A percentile compares a stretch with the other conserved stretches of the same genome.
Conservation (phyloP, 2,888 invertebrate species). For the Tinea pellionella region DNA sequence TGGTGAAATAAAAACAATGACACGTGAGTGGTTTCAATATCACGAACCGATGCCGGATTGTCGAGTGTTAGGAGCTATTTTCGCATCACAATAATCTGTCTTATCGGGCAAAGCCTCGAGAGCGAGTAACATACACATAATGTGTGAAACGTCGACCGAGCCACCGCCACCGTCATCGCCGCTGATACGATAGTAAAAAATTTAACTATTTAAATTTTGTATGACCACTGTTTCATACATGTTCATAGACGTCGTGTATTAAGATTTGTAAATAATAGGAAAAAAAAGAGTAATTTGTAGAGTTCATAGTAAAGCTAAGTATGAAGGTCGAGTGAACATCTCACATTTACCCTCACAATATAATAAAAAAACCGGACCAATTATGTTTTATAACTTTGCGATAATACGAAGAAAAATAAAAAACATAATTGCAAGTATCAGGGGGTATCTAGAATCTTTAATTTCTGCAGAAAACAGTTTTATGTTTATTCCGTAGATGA, state of each 20-base stretch:
- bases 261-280: too few species aligned
- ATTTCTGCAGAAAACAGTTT: conserved; percentile 5
- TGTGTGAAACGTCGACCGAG: not conserved
- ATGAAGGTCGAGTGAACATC: not conserved
- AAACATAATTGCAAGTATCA: not conserved
- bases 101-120: conserved; percentile 56
- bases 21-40: conserved; percentile 42
- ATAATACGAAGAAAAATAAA: not conserved
- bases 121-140: not conserved
- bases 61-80: conserved; percentile 36
- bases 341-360: not conserved
- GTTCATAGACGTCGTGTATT: too few species aligned
- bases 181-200: conserved; percentile 8
- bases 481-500: conserved; percentile 10
- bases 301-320: too few species aligned
- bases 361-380: not conserved
- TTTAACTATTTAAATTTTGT: not conserved
- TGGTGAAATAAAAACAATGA: conserved; percentile 61
- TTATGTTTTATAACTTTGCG: not conserved
- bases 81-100: conserved; percentile 37
- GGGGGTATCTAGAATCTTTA: not conserved
- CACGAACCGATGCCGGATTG: not conserved
- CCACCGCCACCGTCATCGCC: too few species aligned
- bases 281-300: too few species aligned
- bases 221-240: too few species aligned